These are phyloP conservation scores for Alethe diademata DNA, from an alignment of 2,113 vertebrate species.

Conservation along the genomic window DNA sequence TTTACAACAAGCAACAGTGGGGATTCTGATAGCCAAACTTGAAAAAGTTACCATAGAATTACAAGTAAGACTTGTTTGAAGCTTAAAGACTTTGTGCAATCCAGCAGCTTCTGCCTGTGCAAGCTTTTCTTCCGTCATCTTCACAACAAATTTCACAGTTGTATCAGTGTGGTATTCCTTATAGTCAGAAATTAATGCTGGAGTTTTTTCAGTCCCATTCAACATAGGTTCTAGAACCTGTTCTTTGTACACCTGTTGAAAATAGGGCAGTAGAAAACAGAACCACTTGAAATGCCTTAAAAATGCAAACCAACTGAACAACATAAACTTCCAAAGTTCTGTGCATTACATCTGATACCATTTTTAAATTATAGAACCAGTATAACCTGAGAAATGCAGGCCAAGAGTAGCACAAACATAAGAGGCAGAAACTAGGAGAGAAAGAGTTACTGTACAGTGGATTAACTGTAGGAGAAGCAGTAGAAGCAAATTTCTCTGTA, in stretches of 20 bases:
- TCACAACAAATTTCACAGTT: constrained; percentile 96
- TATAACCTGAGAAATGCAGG: neutral
- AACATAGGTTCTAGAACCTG: constrained; percentile 97
- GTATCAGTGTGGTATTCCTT: constrained; percentile 98
- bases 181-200: constrained; percentile 94
- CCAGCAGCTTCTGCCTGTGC: constrained; percentile 95
- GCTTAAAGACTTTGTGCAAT: constrained; percentile 97
- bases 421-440: neutral
- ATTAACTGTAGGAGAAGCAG: neutral
- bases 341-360: neutral
- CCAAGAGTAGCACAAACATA: neutral
- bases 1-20: neutral
- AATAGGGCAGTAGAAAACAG: neutral
- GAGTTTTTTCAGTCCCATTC: constrained; percentile 94
- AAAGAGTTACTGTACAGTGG: neutral
- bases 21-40: constrained; percentile 52
- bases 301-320: neutral
- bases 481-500: neutral
- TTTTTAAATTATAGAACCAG: neutral
- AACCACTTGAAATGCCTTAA: neutral
- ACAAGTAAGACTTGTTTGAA: constrained; percentile 96
- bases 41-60: constrained; percentile 92
- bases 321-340: neutral
- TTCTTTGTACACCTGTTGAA: constrained; percentile 91
- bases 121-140: constrained; percentile 97